Evolutionary conservation across 2,888 invertebrate species (phyloP).

Genomic region (Drosophila robusta): DNA sequence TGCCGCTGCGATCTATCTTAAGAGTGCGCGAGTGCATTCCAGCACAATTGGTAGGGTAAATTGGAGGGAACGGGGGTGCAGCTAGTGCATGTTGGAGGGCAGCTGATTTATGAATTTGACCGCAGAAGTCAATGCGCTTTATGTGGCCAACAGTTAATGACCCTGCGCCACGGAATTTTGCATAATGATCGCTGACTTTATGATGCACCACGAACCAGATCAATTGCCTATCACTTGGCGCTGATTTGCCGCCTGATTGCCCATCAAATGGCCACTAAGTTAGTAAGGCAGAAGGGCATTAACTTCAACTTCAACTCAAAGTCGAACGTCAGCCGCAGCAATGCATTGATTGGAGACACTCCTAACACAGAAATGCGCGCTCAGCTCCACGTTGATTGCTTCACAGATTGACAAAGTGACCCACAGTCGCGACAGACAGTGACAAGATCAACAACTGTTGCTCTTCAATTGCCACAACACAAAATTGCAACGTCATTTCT

Average conservation of each 20-base stretch:
- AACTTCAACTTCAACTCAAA: not conserved
- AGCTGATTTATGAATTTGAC: slow-evolving; percentile 79
- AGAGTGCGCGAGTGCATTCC: slow-evolving; percentile 65
- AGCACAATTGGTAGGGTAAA: slow-evolving; percentile 39
- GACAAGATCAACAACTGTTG: slow-evolving; percentile 55
- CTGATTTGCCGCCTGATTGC: slow-evolving; percentile 54
- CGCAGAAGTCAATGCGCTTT: slow-evolving; percentile 56
- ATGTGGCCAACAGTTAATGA: slow-evolving; percentile 64
- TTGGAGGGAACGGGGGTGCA: not conserved
- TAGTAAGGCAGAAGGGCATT: slow-evolving; percentile 59
- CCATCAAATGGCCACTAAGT: slow-evolving; percentile 64
- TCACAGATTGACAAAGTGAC: slow-evolving; percentile 58
- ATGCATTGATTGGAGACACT: slow-evolving; percentile 50
- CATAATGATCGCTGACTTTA: slow-evolving; percentile 50
- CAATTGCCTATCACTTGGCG: slow-evolving; percentile 54
- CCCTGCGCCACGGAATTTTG: slow-evolving; percentile 61
- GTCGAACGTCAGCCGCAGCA: slow-evolving; percentile 1
- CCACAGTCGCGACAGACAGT: slow-evolving; percentile 47
- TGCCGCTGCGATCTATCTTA: slow-evolving; percentile 50
- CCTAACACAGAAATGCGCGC: slow-evolving; percentile 51
- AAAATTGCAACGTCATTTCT: not conserved
- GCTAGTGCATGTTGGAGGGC: slow-evolving; percentile 32
- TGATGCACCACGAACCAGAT: slow-evolving; percentile 14
- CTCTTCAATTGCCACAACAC: slow-evolving; percentile 40
- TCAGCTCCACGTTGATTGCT: slow-evolving; percentile 40